phyloP scores from a whole-genome alignment of 2,113 vertebrate species.

The Indri indri region DNA sequence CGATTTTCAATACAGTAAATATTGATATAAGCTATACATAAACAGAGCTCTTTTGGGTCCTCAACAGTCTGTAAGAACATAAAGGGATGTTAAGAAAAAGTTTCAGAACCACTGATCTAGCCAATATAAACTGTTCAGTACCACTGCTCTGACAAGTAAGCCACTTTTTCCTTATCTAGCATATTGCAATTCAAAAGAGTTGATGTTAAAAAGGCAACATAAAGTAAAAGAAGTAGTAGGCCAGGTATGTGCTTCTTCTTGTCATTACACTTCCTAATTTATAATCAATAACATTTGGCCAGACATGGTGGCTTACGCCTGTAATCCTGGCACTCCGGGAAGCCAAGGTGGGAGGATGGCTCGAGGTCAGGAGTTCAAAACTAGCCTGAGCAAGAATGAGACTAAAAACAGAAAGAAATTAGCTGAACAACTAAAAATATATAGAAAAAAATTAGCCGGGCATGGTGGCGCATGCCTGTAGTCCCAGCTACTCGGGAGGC shows the following conservation, averaged over 20 bases:
- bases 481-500: too few species aligned
- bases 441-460: too few species aligned
- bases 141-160: not conserved
- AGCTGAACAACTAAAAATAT: too few species aligned
- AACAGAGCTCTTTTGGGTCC: not conserved
- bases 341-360: too few species aligned
- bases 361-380: too few species aligned
- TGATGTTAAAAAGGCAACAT: not conserved
- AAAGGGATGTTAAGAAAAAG: not conserved
- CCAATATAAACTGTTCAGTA: not conserved
- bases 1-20: not conserved
- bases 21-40: not conserved
- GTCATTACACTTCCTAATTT: constrained; percentile 4
- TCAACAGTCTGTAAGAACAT: not conserved
- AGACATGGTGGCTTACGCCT: too few species aligned
- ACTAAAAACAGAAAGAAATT: too few species aligned
- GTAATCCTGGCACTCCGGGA: too few species aligned
- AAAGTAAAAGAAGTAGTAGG: not conserved
- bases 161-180: not conserved
- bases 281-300: not conserved
- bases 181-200: not conserved
- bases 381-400: too few species aligned
- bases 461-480: too few species aligned
- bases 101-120: not conserved
- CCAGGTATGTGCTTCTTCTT: not conserved